Evolutionary conservation across 35 echinoderm and acorn worm genomes (phyloP).

Genomic region (Anneissia japonica): DNA sequence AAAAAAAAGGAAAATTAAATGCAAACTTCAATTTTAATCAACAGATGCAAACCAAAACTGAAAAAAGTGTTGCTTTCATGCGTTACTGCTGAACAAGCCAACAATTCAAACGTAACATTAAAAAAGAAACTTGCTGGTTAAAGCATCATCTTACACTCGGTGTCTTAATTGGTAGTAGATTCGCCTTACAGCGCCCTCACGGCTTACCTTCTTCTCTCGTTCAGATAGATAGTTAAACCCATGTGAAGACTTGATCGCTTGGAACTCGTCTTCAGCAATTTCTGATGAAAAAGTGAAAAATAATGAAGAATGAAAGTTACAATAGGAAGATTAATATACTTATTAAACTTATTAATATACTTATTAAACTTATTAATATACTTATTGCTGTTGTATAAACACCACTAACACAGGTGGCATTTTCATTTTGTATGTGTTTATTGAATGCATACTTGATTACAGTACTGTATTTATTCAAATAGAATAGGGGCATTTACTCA

Average conservation of each 20-base stretch:
- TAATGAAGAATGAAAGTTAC: not conserved
- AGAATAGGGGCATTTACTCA: no score
- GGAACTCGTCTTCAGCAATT: constrained; percentile 75
- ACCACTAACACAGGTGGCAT: no score
- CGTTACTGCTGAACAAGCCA: not conserved
- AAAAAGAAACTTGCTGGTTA: not conserved
- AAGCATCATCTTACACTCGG: not conserved
- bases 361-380: no score
- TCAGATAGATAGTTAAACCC: constrained; percentile 97
- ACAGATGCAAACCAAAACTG: not conserved
- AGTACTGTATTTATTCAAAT: no score
- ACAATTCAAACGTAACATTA: not conserved
- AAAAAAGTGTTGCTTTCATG: not conserved
- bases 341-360: no score
- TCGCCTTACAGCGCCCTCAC: not conserved
- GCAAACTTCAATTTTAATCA: not conserved
- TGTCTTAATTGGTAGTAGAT: not conserved
- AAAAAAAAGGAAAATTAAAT: no score
- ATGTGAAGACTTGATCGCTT: constrained; percentile 70
- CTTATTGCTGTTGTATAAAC: no score
- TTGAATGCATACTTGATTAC: no score
- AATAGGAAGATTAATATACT: not conserved
- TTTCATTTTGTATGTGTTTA: no score
- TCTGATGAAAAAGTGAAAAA: constrained; percentile 43
- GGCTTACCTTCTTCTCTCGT: constrained; percentile 84